These are phyloP conservation scores for Hassar affinis DNA, from an alignment of 2,113 vertebrate genomes.

Conservation along the genomic window DNA sequence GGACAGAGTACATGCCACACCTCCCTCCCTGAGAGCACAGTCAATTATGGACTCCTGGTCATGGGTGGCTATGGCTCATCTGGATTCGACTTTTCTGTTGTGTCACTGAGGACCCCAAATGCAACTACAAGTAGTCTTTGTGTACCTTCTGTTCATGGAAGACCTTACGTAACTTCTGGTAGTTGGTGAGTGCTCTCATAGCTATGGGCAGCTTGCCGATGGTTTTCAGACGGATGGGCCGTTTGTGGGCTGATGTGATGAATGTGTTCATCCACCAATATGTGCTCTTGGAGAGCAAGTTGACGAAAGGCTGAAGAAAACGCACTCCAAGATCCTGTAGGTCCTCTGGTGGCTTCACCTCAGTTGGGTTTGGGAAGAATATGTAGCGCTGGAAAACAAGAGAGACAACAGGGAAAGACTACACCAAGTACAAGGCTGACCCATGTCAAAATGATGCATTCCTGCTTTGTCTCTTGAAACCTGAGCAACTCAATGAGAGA, in stretches of 20 bases:
- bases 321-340: constrained; percentile 95
- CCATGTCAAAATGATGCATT: too few relatives aligned
- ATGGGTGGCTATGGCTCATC: too few relatives aligned
- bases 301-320: constrained; percentile 95
- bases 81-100: too few relatives aligned
- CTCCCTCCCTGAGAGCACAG: too few relatives aligned
- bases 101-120: neutral
- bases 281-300: constrained; percentile 94
- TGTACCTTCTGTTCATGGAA: constrained; percentile 86
- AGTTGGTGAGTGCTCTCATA: constrained; percentile 95
- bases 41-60: too few relatives aligned
- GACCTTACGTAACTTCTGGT: constrained; percentile 80
- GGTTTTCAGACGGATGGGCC: constrained; percentile 92
- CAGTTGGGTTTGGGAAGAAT: constrained; percentile 86
- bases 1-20: too few relatives aligned
- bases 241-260: constrained; percentile 91
- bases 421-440: neutral
- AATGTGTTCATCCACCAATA: constrained; percentile 99
- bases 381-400: constrained; percentile 81
- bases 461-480: too few relatives aligned
- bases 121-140: too few relatives aligned
- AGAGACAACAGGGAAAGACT: neutral
- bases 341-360: constrained; percentile 95
- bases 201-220: constrained; percentile 95
- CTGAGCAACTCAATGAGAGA: too few relatives aligned